phyloP scores from a whole-genome alignment of 2,797 vertebrate species.

The Lepilemur ruficaudatus region DNA sequence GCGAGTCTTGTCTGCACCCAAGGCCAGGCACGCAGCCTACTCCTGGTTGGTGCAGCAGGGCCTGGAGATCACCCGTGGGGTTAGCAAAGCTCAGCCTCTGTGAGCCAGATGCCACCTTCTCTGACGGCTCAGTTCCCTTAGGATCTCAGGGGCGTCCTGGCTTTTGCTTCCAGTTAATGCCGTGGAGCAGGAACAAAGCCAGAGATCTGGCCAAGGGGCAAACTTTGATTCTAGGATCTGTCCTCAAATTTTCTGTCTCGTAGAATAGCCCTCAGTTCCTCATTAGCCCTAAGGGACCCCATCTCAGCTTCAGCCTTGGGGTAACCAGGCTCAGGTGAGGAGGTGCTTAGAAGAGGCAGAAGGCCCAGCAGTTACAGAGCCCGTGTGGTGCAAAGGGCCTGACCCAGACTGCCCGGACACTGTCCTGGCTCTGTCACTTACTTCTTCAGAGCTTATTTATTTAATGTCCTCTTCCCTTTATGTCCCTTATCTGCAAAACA shows the following conservation, averaged over 20 bases:
- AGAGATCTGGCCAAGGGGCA: background rate
- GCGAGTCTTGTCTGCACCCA: background rate
- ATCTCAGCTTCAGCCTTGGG: background rate
- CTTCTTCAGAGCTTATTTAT: background rate
- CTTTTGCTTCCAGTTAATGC: background rate
- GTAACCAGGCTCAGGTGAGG: background rate
- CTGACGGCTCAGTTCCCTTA: background rate
- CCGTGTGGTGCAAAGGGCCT: background rate
- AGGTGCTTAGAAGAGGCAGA: background rate
- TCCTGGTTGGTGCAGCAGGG: fast-evolving
- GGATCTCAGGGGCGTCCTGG: background rate
- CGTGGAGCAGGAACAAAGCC: background rate
- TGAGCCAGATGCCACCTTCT: background rate
- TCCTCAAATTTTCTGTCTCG: background rate
- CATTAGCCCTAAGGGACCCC: background rate
- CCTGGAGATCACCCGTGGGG: background rate
- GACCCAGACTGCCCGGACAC: background rate
- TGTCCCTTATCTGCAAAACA: background rate
- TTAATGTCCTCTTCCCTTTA: background rate
- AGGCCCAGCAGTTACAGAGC: background rate
- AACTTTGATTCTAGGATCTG: background rate
- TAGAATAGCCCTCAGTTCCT: background rate
- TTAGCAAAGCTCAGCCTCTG: background rate
- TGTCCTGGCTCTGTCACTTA: background rate
- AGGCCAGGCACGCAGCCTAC: background rate